Base-by-base conservation (phyloP, 1,140 invertebrate genomes). In the Apis laboriosa region DNA sequence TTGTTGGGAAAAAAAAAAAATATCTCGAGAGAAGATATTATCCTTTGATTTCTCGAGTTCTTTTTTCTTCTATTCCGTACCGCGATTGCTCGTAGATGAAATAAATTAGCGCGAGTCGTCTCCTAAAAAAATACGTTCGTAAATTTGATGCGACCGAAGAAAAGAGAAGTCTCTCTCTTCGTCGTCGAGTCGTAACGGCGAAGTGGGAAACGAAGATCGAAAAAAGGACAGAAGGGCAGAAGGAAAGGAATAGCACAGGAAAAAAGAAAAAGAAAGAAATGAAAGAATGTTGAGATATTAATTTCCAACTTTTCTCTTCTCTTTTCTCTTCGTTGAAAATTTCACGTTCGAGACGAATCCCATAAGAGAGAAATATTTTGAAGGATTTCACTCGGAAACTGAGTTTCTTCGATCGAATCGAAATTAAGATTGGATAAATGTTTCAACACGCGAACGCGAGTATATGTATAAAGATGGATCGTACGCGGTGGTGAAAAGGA, bases 111-210 rank as follows among this genome's bases (percentile, higher is more conserved):
- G 77, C 86, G 86, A 91, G 34, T 7, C 34, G 7, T 43, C 34
- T 88, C 80, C 74, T 79, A 81, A 49, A 21, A 77, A 55, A 78
- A 70, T 73, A 84, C 85, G 89, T 84, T 58, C 87, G 88, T 91
- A 92, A 90, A 91, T 92, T 89, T 87, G 51, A 71, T 74, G 85
- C 83, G 83, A 89, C 68, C 43, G 21, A 81, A 73, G 70, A 77
- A 80, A 77, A 82, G 76, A 77, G 63, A 77, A 66, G 64, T 86
- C 74, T 87, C 64, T 86, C 74, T 87, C 56, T 77, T 88, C 84
- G 81, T 86, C 85, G 90, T 90, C 90, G 92, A 91, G 85, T 90
- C 89, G 88, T 92, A n/a, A n/a, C n/a, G n/a, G 53, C 67, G 13
- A 73, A 77, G 34, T 43, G 34, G 63, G 61, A 83, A 76, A 73